A percentile compares a stretch with the other conserved stretches of the same genome.
Conservation (phyloP, 2,797 vertebrate genomes). For the Siniperca obscura region DNA sequence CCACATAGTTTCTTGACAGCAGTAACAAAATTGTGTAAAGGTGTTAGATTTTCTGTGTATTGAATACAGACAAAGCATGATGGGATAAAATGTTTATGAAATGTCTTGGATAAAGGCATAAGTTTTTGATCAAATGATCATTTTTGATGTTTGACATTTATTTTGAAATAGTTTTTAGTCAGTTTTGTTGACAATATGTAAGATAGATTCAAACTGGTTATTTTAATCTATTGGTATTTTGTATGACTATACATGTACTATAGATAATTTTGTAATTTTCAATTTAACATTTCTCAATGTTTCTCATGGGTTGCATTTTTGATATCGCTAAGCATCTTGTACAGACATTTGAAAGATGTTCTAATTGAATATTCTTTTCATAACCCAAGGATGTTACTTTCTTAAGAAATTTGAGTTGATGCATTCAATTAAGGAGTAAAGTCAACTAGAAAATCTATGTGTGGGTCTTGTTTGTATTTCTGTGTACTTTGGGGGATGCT, state of each 20-base stretch:
- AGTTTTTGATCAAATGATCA: slow-evolving; percentile 9
- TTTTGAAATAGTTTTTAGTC: slow-evolving; percentile 39
- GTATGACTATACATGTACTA: slow-evolving; percentile 35
- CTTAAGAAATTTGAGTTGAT: slow-evolving; percentile 48
- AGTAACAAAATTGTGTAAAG: slow-evolving; percentile 34
- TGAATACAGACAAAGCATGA: slow-evolving; percentile 34
- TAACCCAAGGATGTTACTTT: slow-evolving; percentile 46
- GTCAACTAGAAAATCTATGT: slow-evolving; percentile 33
- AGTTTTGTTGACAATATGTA: slow-evolving; percentile 49
- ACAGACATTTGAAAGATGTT: slow-evolving; percentile 44
- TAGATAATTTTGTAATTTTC: slow-evolving; percentile 56
- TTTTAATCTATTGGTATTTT: slow-evolving; percentile 60
- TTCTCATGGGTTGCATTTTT: slow-evolving; percentile 37
- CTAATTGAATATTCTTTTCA: slow-evolving; percentile 52
- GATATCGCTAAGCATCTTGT: slow-evolving; percentile 48
- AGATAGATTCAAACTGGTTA: slow-evolving; percentile 30
- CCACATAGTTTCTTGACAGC: slow-evolving; percentile 39
- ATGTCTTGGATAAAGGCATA: slow-evolving; percentile 22
- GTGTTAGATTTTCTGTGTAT: slow-evolving; percentile 33
- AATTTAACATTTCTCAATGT: slow-evolving; percentile 38
- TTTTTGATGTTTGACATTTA: slow-evolving; percentile 33
- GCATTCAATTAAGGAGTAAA: slow-evolving; percentile 65
- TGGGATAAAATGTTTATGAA: slow-evolving; percentile 17
- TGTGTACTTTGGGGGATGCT: not conserved
- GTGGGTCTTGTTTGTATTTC: slow-evolving; percentile 1